phyloP scores from a whole-genome alignment of 2,113 vertebrate species.

The Myanophis thanlyinensis region DNA sequence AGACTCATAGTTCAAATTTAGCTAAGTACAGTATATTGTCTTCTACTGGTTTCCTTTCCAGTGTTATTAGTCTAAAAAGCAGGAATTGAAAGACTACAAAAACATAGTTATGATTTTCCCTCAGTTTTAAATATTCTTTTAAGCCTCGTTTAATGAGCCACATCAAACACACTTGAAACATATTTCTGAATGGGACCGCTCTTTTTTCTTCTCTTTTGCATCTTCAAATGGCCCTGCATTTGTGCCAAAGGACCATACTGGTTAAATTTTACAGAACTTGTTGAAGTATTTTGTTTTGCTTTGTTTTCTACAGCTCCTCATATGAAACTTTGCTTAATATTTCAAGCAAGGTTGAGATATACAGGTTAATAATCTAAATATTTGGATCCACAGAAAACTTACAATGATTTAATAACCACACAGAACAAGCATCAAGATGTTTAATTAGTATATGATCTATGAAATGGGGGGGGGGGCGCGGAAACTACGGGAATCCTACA shows the following conservation, averaged over 20 bases:
- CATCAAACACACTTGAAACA: neutral
- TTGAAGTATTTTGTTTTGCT: slow-evolving; percentile 19
- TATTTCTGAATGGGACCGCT: neutral
- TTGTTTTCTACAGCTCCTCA: slow-evolving; percentile 28
- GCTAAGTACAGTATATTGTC: no score
- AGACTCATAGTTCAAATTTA: neutral
- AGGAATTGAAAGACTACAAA: neutral
- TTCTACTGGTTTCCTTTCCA: neutral
- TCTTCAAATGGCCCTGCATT: neutral
- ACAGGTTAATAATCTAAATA: neutral
- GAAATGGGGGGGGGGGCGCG: slow-evolving; percentile 12
- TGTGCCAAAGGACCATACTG: neutral
- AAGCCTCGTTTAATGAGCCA: neutral
- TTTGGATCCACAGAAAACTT: neutral
- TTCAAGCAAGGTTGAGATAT: slow-evolving; percentile 33
- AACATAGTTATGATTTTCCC: neutral
- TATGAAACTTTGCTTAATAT: slow-evolving; percentile 29
- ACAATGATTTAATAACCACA: slow-evolving; percentile 13
- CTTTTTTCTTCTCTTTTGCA: neutral
- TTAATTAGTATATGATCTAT: slow-evolving; percentile 18
- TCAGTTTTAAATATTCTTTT: slow-evolving; percentile 5
- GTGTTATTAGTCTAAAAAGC: neutral
- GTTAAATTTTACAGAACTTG: neutral
- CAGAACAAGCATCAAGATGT: slow-evolving; percentile 30
- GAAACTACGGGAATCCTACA: no score